phyloP scores from a whole-genome alignment of 2,113 vertebrate species.

The Oncorhynchus keta region DNA sequence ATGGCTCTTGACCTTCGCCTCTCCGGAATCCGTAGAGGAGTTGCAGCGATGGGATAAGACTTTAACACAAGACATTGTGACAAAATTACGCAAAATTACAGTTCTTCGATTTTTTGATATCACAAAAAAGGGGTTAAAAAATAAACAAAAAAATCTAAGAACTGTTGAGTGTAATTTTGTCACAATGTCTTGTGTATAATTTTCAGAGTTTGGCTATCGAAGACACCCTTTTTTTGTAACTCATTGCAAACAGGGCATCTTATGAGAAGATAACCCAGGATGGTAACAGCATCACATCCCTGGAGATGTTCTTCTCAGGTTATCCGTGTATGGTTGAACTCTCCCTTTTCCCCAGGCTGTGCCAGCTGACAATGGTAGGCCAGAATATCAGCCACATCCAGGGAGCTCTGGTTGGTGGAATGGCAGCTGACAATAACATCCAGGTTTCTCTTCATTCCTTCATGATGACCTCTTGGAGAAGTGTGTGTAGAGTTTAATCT shows the following conservation, averaged over 20 bases:
- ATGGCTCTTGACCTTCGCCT: too few relatives aligned
- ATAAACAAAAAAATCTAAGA: slow-evolving; percentile 49
- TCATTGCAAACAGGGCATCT: slow-evolving; percentile 72
- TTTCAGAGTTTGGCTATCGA: too few relatives aligned
- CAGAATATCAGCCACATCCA: slow-evolving; percentile 77
- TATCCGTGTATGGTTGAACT: slow-evolving; percentile 78
- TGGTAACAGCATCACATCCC: slow-evolving; percentile 56
- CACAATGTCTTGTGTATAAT: not conserved
- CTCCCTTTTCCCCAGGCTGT: slow-evolving; percentile 75
- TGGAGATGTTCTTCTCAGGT: slow-evolving; percentile 86
- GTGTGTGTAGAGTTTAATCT: too few relatives aligned
- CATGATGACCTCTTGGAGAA: too few relatives aligned
- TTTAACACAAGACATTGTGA: too few relatives aligned
- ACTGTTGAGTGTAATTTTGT: slow-evolving; percentile 69
- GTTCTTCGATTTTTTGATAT: too few relatives aligned
- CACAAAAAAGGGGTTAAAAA: too few relatives aligned
- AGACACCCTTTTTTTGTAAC: not conserved
- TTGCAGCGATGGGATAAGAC: too few relatives aligned
- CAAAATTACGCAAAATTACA: too few relatives aligned
- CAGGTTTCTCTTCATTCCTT: too few relatives aligned
- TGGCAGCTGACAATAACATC: slow-evolving; percentile 74
- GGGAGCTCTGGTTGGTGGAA: slow-evolving; percentile 83
- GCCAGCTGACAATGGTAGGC: slow-evolving; percentile 76
- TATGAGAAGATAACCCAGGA: slow-evolving; percentile 76
- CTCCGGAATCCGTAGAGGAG: too few relatives aligned